Percentiles rank a stretch among this genome's conserved stretches.
Evolutionary conservation across 2,113 vertebrate species (phyloP).

Genomic region (Cariama cristata): DNA sequence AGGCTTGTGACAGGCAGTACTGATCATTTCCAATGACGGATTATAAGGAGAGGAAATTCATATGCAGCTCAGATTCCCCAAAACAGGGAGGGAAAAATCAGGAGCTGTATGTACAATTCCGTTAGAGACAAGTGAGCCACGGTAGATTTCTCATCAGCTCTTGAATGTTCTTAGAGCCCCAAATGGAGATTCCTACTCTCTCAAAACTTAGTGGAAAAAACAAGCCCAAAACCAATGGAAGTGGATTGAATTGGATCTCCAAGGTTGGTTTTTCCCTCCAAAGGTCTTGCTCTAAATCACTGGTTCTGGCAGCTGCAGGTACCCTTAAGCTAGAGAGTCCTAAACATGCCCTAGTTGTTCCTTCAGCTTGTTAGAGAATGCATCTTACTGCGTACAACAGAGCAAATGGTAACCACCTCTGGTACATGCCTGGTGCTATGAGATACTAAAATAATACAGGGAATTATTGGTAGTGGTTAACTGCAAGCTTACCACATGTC

Average conservation of each 20-base stretch:
- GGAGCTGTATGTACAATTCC: background rate
- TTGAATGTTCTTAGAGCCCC: background rate
- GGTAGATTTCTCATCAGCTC: background rate
- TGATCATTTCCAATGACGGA: background rate
- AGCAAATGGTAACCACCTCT: background rate
- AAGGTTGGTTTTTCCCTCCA: background rate
- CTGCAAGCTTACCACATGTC: background rate
- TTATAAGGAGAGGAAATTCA: background rate
- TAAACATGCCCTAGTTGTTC: background rate
- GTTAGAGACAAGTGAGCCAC: background rate
- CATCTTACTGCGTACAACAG: background rate
- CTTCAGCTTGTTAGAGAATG: background rate
- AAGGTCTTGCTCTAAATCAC: background rate
- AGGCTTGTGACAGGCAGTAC: background rate
- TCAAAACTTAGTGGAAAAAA: background rate
- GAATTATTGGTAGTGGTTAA: background rate
- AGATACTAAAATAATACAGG: background rate
- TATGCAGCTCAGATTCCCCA: background rate
- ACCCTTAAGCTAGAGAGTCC: background rate
- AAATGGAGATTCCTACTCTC: background rate
- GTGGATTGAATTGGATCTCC: background rate
- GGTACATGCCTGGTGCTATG: background rate
- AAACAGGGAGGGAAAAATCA: background rate
- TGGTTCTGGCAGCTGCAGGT: background rate
- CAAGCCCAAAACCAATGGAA: background rate